A percentile compares a stretch with the other conserved stretches of the same genome.
Conservation (phyloP, 2,113 vertebrate genomes). For the Pluvialis apricaria region DNA sequence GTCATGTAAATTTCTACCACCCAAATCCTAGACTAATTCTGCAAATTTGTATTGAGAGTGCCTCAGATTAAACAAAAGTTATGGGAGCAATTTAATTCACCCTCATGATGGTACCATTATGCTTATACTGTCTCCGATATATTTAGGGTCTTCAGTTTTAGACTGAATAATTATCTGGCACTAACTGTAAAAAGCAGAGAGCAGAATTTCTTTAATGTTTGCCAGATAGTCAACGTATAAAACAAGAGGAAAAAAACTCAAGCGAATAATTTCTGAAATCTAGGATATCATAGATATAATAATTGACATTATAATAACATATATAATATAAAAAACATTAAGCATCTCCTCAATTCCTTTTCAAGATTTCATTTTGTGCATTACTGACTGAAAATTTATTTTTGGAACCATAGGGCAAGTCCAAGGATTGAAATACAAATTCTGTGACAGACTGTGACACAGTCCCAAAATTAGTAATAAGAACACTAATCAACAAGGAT, state of each 20-base stretch:
- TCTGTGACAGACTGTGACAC: background rate
- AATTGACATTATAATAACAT: background rate
- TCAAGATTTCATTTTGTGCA: background rate
- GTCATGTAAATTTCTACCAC: background rate
- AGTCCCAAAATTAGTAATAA: background rate
- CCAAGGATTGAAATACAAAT: background rate
- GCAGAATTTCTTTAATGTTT: background rate
- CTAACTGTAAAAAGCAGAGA: background rate
- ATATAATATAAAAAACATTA: background rate
- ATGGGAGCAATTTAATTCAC: background rate
- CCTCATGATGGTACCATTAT: background rate
- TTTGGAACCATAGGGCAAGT: background rate
- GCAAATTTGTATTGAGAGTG: background rate
- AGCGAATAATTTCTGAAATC: background rate
- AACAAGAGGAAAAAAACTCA: background rate
- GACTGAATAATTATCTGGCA: background rate
- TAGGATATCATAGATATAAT: background rate
- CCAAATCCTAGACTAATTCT: background rate
- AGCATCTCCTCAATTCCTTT: background rate
- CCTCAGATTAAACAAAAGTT: background rate
- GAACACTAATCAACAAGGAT: background rate
- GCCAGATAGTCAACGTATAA: background rate
- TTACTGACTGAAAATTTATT: background rate
- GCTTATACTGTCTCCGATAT: background rate
- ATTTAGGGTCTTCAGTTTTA: slow-evolving; percentile 3